Evolutionary conservation across 1,140 invertebrate species (phyloP), one percentile per base, ranked within the genome.

Genomic region (Drosophila willistoni): DNA sequence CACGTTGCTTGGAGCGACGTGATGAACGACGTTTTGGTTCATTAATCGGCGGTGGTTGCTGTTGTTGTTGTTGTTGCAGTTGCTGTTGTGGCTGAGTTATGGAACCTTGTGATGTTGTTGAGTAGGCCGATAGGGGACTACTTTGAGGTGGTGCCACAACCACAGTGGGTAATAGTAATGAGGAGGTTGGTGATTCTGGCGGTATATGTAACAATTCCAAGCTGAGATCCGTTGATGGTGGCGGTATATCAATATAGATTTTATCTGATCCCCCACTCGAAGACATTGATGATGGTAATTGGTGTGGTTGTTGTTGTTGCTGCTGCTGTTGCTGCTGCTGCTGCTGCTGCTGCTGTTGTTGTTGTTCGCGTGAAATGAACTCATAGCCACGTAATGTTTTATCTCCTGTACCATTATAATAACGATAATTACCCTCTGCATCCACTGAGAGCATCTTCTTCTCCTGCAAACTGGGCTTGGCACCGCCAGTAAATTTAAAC

Each of bases 371-470:
- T 0, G 96, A 96, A 71, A 96, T 94, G 76, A 96, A 96, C 78
- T 96, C 96, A 85, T 96, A 96, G 7, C 96, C 83, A 5, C 95
- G 54, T 93, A 95, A 96, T 7, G 94, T 95, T 81, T 96, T 96
- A 76, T 95, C 95, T 0, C 95, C 95, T 7, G 95, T 95, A 19
- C 95, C 94, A 84, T 96, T 97, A 85, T 97, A 97, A 76, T 97
- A 97, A 14, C 96, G 93, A 82, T 97, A 97, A 82, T 97, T 97
- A 0, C 96, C 96, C 2, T 96, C 96, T 0, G 96, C 96, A 90
- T 97, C 96, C 1, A 97, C 96, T 0, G 96, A 97, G 0, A 98
- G 93, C 94, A 97, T 97, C 91, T 98, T 98, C 92, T 98, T 98
- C 81, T 98, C 97, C 91, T 98, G 96, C 33, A 98, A 91, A 56